A percentile compares a stretch with the other conserved stretches of the same genome.
Conservation (phyloP, 2,113 vertebrate species). For the Chionis minor region DNA sequence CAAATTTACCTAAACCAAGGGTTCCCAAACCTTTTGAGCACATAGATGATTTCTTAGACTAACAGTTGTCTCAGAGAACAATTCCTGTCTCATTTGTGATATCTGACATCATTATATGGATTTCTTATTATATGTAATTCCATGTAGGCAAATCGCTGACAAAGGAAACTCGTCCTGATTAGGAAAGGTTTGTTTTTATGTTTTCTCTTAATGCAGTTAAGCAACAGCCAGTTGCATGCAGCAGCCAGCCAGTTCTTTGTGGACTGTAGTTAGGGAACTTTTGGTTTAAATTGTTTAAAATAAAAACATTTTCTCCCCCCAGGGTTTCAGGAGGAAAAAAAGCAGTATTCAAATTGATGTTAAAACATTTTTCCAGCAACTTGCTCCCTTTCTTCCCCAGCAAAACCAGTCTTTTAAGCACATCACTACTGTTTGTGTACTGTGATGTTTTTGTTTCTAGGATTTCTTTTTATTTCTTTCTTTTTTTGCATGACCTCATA, state of each 20-base stretch:
- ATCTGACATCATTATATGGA: neutral
- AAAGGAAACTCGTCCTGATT: neutral
- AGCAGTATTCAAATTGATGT: neutral
- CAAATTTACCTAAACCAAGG: neutral
- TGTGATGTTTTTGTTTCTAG: constrained; percentile 49
- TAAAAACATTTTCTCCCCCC: neutral
- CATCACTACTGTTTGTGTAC: constrained; percentile 29
- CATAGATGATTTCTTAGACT: neutral
- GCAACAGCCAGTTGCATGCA: neutral
- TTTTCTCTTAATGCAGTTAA: neutral
- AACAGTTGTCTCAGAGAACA: neutral
- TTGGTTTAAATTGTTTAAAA: neutral
- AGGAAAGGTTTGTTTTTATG: neutral
- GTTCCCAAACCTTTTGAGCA: neutral
- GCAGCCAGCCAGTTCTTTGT: neutral
- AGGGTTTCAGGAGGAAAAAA: neutral
- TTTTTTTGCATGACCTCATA: constrained; percentile 1
- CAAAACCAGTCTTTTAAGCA: neutral
- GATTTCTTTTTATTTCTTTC: neutral
- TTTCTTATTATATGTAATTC: neutral
- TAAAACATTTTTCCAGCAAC: neutral
- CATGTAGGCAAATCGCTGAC: neutral
- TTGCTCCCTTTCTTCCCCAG: neutral
- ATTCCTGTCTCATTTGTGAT: neutral
- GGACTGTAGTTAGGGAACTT: neutral